Conservation (phyloP, 2,797 vertebrate genomes). For the Masticophis lateralis region DNA sequence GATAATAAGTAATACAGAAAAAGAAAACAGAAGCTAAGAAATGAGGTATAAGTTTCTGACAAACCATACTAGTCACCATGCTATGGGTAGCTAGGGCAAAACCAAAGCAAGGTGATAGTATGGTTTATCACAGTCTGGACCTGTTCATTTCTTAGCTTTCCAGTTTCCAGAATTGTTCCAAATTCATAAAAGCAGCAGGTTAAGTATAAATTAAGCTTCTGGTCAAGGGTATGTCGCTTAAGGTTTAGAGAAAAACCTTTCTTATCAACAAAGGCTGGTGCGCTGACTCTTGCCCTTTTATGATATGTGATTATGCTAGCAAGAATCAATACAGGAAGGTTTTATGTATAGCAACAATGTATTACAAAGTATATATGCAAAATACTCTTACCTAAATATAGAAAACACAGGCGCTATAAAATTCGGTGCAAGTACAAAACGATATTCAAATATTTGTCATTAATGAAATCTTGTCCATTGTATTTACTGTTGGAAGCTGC, state of each 20-base stretch:
- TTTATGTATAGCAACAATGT: not conserved
- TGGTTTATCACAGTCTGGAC: not conserved
- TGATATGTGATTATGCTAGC: not conserved
- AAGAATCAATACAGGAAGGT: not conserved
- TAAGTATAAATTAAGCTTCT: not conserved
- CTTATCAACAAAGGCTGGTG: not conserved
- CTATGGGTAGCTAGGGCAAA: not conserved
- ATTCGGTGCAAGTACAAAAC: not conserved
- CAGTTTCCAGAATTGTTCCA: not conserved
- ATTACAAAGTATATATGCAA: not conserved
- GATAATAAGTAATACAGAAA: not conserved
- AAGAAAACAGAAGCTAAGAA: not conserved
- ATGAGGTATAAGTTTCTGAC: not conserved
- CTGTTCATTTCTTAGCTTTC: not conserved
- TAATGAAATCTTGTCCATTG: not conserved
- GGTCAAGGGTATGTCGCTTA: not conserved
- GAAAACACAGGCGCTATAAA: not conserved
- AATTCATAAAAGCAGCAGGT: not conserved
- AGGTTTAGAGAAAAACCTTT: not conserved
- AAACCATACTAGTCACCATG: not conserved
- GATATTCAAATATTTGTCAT: not conserved
- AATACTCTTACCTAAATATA: not conserved
- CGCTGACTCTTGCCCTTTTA: not conserved
- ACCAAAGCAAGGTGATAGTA: not conserved
- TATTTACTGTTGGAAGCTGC: accelerated